These are phyloP conservation scores for Habroteleia sp. DNA, from an alignment of 2,888 invertebrate species.

Conservation along the genomic window DNA sequence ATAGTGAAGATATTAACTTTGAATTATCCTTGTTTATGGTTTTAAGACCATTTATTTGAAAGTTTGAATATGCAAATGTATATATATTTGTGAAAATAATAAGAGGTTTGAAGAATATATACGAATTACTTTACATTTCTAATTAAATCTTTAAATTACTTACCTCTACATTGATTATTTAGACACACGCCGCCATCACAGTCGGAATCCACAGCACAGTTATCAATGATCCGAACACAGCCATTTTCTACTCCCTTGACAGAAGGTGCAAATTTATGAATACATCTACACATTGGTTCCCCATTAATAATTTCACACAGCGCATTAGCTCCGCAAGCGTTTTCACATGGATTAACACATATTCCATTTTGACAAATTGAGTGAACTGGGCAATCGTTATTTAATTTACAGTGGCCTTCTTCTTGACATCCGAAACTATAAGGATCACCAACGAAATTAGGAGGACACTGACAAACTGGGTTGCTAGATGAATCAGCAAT, in stretches of 20 bases:
- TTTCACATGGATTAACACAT: slow-evolving; percentile 91
- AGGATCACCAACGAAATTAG: slow-evolving; percentile 89
- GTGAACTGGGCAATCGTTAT: slow-evolving; percentile 90
- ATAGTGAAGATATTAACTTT: too few species aligned
- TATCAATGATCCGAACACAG: slow-evolving; percentile 87
- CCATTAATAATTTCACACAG: slow-evolving; percentile 89
- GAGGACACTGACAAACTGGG: slow-evolving; percentile 90
- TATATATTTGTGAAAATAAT: too few species aligned
- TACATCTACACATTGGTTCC: slow-evolving; percentile 90
- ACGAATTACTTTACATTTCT: too few species aligned
- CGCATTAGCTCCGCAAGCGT: slow-evolving; percentile 91
- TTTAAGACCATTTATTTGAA: too few species aligned
- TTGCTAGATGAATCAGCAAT: slow-evolving; percentile 85
- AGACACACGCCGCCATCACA: slow-evolving; percentile 91
- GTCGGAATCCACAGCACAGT: slow-evolving; percentile 87
- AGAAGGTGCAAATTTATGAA: slow-evolving; percentile 88
- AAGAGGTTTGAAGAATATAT: too few species aligned
- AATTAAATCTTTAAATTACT: too few species aligned
- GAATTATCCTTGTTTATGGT: too few species aligned
- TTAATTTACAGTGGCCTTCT: slow-evolving; percentile 88
- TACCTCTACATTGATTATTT: slow-evolving; percentile 89
- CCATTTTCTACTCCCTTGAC: slow-evolving; percentile 84
- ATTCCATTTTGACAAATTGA: slow-evolving; percentile 87
- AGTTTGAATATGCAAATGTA: too few species aligned
- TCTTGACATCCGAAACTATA: slow-evolving; percentile 88